Base-by-base conservation (phyloP, 2,113 vertebrate species). In the Camelus bactrianus region DNA sequence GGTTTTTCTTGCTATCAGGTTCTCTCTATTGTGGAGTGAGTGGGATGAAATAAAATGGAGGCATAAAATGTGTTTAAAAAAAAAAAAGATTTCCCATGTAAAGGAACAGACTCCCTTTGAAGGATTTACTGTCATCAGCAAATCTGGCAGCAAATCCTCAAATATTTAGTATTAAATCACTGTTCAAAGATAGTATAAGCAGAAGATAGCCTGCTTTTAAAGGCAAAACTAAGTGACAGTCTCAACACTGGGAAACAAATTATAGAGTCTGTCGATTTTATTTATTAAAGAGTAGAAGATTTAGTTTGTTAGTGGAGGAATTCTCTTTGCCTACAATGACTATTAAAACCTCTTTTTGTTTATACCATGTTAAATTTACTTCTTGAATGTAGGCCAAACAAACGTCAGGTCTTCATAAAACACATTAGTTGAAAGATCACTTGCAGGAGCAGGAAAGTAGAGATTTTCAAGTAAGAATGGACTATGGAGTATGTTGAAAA, bases 121-220 rank as follows among this genome's bases (percentile, higher is more conserved):
- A 94, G 70, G 82, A 79, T 96, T 96, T 94, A 70, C 69, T 92
- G 64, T 70, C 69, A 95, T 87, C 95, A 81, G 65, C 95, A 87
- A 89, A 30, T 97, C 87, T 96, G 52, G 56, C 69, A n/a, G 75
- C n/a, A 32, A 92, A 84, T 95, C 56, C 56, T 76, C 83, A 86
- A 79, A 77, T 94, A 28, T 83, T 93, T 96, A 92, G 80, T 62
- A 87, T 67, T 62, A 54, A 73, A 30, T 56, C 77, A 80, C 28
- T 72, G 35, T 96, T 89, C 28, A 96, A 93, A 97, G 30, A 72
- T n/a, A 89, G 85, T n/a, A 4, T 6, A 14, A 11, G 19, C 35
- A 69, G 28, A 87, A 17, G 42, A 56, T 83, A 88, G 19, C n/a
- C n/a, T 94, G 12, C 76, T 32, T 93, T 98, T 80, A 97, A 97